These are phyloP conservation scores for Schlechtendalia chinensis DNA, from an alignment of 1,140 invertebrate species.

Conservation along the genomic window DNA sequence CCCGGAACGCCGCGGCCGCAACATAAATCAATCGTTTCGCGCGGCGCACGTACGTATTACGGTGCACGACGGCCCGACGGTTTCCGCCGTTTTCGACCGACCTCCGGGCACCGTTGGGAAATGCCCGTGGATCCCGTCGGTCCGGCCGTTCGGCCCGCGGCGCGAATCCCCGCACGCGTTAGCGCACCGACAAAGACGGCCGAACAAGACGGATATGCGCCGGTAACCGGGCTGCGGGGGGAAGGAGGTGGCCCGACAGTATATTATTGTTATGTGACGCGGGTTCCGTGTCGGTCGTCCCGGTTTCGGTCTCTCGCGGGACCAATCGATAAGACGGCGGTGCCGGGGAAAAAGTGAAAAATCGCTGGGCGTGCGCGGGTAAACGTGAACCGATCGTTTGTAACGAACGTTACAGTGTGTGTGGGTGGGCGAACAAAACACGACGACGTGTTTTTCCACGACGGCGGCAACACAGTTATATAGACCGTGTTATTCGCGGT, in stretches of 20 bases:
- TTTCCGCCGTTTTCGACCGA: conserved; percentile 25
- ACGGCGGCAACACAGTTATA: too few species aligned
- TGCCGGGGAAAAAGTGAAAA: conserved; percentile 41
- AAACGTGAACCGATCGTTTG: background rate
- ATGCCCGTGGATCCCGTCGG: background rate
- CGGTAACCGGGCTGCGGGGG: background rate
- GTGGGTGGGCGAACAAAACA: background rate
- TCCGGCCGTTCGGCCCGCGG: too few species aligned
- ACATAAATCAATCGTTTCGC: too few species aligned
- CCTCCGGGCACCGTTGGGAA: conserved; percentile 30
- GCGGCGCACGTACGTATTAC: too few species aligned
- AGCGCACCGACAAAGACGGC: background rate
- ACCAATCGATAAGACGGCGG: conserved; percentile 18
- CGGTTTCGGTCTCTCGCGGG: background rate
- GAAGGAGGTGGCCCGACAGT: too few species aligned
- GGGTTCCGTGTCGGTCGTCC: background rate
- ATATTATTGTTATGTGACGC: too few species aligned
- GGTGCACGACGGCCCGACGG: background rate
- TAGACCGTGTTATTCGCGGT: background rate
- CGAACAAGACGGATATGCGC: conserved; percentile 39
- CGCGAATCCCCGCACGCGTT: too few species aligned
- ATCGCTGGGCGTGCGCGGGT: conserved; percentile 37
- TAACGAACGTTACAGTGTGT: background rate
- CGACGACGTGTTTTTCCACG: too few species aligned
- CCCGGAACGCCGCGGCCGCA: too few species aligned